Evolutionary conservation across 2,797 vertebrate species (phyloP), one percentile per base, ranked within the genome.

Genomic region (Chelon auratus): DNA sequence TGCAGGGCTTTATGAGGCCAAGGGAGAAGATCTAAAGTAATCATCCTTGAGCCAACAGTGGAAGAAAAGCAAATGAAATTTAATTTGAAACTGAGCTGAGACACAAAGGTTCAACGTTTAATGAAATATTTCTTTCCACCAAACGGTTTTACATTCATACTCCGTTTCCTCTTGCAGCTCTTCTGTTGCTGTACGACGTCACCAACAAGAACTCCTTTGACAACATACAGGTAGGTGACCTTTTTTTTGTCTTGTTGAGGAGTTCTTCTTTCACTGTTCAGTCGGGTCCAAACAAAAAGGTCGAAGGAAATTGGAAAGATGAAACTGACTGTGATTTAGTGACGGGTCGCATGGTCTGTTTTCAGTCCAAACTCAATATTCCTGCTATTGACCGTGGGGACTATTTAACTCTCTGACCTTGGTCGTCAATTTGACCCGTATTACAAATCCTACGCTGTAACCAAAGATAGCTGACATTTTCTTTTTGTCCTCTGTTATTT

Each of bases 131-230:
- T 53, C 6, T 64, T 57, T 59, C 15, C 9, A 2, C 4, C 24
- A 26, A 56, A 52, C 36, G 2, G 11, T 68, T 66, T 62, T 18
- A 42, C 15, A 52, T 30, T 48, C 43, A 2, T 70, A 13, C 54
- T 24, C 26, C 22, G 67, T 15, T 68, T 59, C 75, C 45, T 65
- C 36, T 72, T 80, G 58, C 83, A 97, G 96, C 97, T 64, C 92
- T 98, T 84, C 94, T 98, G 73, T 91, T 98, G 78, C 94, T 98
- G 50, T 98, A 98, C 2, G 97, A 98, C 1, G 95, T 99, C 87
- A 97, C 97, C 87, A 98, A 96, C 93, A 97, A 95, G 90, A 92
- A 95, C 0, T 98, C 97, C 1, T 99, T 98, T 0, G 96, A 97
- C 95, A 98, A 96, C 94, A 96, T 97, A 75, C 95, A 95, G 95